These are phyloP conservation scores for Machimus rusticus DNA, from an alignment of 2,888 invertebrate genomes.

Conservation along the genomic window DNA sequence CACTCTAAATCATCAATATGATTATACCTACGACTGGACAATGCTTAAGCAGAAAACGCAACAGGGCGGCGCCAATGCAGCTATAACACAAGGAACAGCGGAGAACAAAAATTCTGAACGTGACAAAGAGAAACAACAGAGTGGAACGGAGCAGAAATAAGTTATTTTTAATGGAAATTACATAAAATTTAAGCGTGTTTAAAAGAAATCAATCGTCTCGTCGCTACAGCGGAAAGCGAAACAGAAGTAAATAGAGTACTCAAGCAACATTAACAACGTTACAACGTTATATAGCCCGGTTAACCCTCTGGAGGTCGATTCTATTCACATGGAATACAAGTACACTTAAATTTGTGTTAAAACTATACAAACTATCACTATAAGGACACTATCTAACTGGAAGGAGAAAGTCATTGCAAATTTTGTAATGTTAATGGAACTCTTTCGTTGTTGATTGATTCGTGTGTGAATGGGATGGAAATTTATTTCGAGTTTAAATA, in stretches of 20 bases:
- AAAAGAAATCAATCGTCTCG: slow-evolving; percentile 2
- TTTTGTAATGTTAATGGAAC: not conserved
- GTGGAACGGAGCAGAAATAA: slow-evolving; percentile 51
- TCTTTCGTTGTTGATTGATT: not conserved
- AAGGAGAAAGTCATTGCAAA: not conserved
- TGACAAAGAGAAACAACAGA: slow-evolving; percentile 51
- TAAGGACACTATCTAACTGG: not conserved
- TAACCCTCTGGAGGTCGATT: not conserved
- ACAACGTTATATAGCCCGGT: not conserved
- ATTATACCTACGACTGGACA: slow-evolving; percentile 99
- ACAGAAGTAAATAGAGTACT: not conserved
- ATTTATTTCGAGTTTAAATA: not conserved
- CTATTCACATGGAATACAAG: not conserved
- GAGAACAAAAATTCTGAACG: slow-evolving; percentile 23
- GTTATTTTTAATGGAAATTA: not conserved
- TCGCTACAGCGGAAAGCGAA: not conserved
- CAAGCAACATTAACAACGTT: slow-evolving; percentile 2
- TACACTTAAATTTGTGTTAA: not conserved
- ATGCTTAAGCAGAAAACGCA: slow-evolving; percentile 90
- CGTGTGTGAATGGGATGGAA: not conserved
- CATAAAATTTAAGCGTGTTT: slow-evolving; percentile 1
- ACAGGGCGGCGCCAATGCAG: slow-evolving; percentile 58
- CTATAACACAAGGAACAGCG: slow-evolving; percentile 45
- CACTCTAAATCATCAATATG: slow-evolving; percentile 98
- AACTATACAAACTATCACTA: not conserved